Evolutionary conservation across 1,140 invertebrate species (phyloP), one percentile per base, ranked within the genome.

Genomic region (Pseudomyrmex pallidus): DNA sequence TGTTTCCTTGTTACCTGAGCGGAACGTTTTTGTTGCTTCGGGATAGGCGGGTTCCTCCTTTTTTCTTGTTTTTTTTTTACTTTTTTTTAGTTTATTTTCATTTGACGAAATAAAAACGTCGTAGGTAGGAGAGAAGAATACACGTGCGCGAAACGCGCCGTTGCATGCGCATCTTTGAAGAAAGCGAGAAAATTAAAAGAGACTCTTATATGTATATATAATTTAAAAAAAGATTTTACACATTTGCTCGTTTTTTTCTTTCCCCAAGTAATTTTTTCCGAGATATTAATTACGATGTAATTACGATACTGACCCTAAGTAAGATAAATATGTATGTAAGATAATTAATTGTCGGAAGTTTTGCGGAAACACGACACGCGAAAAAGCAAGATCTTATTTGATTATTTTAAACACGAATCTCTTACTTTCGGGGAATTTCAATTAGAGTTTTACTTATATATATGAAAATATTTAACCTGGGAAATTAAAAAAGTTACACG

Each of bases 1-100:
- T 20, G 35, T 35, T 35, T 86, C 85, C 83, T 89, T 83, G 87
- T 82, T 86, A 86, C 85, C 88, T 86, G 85, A 87, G 86, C 85
- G 74, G 35, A 76, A 83, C 77, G 66, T 84, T 78, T 83, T 90
- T 35, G 83, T 78, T 87, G 83, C 84, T 83, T 54, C 84, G 74
- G 12, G 56, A 17, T 22, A 35, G 54, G 56, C 35, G 56, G n/a
- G 2, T 74, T 85, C 67, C 85, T 85, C 35, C 56, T 67, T 9
- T 35, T 35, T 35, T 35, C 3, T 35, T 5, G 4, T 5, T 35
- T 57, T 25, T 44, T 84, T 50, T 50, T 59, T 50, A 25, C 25
- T 50, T 62, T 61, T 74, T 61, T 15, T 83, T 74, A 52, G 44
- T 52, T 25, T 15, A 77, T 67, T 67, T 46, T 44, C 25, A 82